These are phyloP conservation scores for Epinotia brunnichana DNA, from an alignment of 2,888 invertebrate genomes.

Conservation along the genomic window DNA sequence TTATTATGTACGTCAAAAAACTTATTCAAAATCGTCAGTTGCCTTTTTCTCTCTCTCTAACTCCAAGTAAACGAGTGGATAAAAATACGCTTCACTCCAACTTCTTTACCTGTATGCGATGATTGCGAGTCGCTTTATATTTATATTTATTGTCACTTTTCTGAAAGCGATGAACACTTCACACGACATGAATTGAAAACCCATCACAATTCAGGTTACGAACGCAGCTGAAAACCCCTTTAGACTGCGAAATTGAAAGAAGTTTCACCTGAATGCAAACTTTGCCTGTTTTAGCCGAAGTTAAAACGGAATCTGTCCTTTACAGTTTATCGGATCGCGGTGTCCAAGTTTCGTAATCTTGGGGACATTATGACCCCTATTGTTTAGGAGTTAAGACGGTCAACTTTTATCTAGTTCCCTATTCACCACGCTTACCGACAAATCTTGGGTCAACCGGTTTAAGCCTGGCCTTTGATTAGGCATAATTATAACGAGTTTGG, in stretches of 20 bases:
- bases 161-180: no score
- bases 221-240: background rate
- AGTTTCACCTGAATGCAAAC: slow-evolving; percentile 21
- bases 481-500: no score
- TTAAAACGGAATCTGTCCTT: slow-evolving; percentile 28
- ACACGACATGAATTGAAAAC: background rate
- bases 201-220: background rate
- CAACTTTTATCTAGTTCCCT: background rate
- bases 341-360: background rate
- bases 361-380: slow-evolving; percentile 5
- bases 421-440: background rate
- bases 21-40: no score
- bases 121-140: no score
- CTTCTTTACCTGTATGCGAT: no score
- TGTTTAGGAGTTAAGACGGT: background rate
- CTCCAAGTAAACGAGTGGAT: no score
- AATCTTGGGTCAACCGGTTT: background rate
- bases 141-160: no score
- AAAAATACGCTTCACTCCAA: no score
- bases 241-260: slow-evolving; percentile 27
- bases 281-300: slow-evolving; percentile 17
- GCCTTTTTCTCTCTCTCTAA: no score
- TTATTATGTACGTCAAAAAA: no score
- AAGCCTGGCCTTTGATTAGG: background rate
- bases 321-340: slow-evolving; percentile 8